A percentile compares a stretch with the other conserved stretches of the same genome.
phyloP scores from a whole-genome alignment of 2,888 invertebrate species.

The Drosophila percnosoma region DNA sequence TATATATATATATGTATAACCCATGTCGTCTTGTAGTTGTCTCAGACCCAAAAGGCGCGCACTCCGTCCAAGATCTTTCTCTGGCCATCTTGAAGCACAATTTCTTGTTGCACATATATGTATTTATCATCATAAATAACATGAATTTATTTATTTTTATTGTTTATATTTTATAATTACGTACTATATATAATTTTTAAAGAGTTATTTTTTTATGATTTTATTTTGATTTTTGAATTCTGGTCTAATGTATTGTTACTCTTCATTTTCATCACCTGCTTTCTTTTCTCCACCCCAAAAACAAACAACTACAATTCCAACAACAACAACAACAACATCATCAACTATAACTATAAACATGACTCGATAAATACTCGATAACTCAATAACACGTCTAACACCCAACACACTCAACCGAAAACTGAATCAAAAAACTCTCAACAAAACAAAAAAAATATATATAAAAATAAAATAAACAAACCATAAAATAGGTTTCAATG shows the following conservation, averaged over 20 bases:
- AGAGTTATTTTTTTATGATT: slow-evolving; percentile 37
- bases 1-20: slow-evolving; percentile 21
- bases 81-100: slow-evolving; percentile 44
- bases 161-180: slow-evolving; percentile 29
- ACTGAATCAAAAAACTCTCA: slow-evolving; percentile 30
- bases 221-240: slow-evolving; percentile 61
- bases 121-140: slow-evolving; percentile 32
- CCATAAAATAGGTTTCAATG: slow-evolving; percentile 84
- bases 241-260: slow-evolving; percentile 78
- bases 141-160: slow-evolving; percentile 27
- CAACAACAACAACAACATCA: slow-evolving; percentile 23
- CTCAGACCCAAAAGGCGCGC: slow-evolving; percentile 46
- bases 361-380: slow-evolving; percentile 35
- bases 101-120: slow-evolving; percentile 42
- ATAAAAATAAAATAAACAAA: slow-evolving; percentile 14
- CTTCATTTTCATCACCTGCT: slow-evolving; percentile 76
- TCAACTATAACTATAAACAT: slow-evolving; percentile 29
- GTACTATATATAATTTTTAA: slow-evolving; percentile 45
- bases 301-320: slow-evolving; percentile 46
- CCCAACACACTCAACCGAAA: slow-evolving; percentile 31
- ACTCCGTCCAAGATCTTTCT: slow-evolving; percentile 24
- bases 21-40: slow-evolving; percentile 54
- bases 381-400: slow-evolving; percentile 22
- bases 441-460: slow-evolving; percentile 16
- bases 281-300: slow-evolving; percentile 60